Conservation (phyloP, 2,888 invertebrate genomes). For the Ophonus ardosiacus region DNA sequence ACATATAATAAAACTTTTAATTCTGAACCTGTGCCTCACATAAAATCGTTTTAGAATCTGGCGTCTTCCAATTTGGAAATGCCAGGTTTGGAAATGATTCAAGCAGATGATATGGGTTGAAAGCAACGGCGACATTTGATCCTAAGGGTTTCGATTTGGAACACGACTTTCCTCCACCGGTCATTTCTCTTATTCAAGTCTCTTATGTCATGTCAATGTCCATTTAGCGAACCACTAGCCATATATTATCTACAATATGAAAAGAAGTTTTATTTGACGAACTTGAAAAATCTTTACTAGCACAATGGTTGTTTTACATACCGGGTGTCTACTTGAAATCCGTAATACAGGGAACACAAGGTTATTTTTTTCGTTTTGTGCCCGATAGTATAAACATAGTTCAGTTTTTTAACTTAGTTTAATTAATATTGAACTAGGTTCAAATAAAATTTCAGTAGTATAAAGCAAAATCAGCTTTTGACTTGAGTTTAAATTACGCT, state of each 20-base stretch:
- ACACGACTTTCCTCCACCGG: constrained; percentile 2
- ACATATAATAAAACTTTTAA: neutral
- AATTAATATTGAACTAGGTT: too few relatives aligned
- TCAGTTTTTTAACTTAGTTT: too few relatives aligned
- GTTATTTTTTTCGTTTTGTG: too few relatives aligned
- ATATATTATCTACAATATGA: neutral
- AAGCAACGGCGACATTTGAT: constrained; percentile 39
- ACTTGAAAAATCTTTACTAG: too few relatives aligned
- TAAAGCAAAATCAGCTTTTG: too few relatives aligned
- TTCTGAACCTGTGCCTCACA: neutral
- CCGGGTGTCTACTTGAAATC: too few relatives aligned
- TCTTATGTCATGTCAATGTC: neutral
- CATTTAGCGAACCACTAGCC: constrained; percentile 9
- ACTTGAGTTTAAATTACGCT: too few relatives aligned
- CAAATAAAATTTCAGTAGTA: too few relatives aligned
- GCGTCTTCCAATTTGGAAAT: constrained; percentile 2
- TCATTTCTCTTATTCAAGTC: constrained; percentile 4
- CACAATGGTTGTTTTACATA: too few relatives aligned
- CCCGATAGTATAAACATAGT: too few relatives aligned
- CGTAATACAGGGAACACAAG: too few relatives aligned
- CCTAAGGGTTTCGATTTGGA: constrained; percentile 27
- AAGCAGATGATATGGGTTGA: constrained; percentile 31
- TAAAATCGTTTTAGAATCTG: constrained; percentile 4
- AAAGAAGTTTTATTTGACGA: too few relatives aligned
- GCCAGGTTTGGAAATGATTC: constrained; percentile 10